These are phyloP conservation scores for Scrobipalpa costella DNA, from an alignment of 2,888 invertebrate species.

Conservation along the genomic window DNA sequence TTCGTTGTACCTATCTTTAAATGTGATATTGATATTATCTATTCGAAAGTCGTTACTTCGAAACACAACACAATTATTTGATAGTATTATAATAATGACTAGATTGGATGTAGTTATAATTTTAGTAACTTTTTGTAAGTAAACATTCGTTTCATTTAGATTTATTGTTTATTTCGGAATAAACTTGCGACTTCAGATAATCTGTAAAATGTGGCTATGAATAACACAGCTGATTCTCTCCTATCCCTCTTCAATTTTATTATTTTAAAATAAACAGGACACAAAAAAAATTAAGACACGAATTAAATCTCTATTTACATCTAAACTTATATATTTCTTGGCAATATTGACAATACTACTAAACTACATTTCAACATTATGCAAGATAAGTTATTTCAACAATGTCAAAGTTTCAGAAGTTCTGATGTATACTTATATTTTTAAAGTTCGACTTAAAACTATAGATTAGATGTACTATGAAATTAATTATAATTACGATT, in stretches of 20 bases:
- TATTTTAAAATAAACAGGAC: background rate
- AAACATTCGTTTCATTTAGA: background rate
- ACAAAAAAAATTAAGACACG: too few relatives aligned
- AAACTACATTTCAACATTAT: too few relatives aligned
- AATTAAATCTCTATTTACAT: too few relatives aligned
- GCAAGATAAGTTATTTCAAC: too few relatives aligned
- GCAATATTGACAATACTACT: background rate
- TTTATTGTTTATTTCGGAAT: constrained; percentile 14
- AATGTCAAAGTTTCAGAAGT: background rate
- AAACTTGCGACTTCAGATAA: constrained; percentile 12
- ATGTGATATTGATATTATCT: constrained; percentile 9
- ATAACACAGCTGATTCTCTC: too few relatives aligned
- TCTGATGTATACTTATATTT: background rate
- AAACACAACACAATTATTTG: constrained; percentile 1
- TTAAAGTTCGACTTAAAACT: constrained; percentile 8
- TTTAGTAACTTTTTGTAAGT: constrained; percentile 14
- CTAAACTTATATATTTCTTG: background rate
- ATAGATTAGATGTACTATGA: constrained; percentile 21
- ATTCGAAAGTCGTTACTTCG: background rate
- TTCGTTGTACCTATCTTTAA: background rate
- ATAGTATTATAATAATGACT: constrained; percentile 10
- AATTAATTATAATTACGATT: constrained; percentile 29
- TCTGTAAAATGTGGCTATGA: too few relatives aligned
- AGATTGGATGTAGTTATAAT: constrained; percentile 7
- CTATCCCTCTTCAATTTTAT: too few relatives aligned